A percentile compares a stretch with the other conserved stretches of the same genome.
Conservation (phyloP, 2,113 vertebrate genomes). For the Lota lota region DNA sequence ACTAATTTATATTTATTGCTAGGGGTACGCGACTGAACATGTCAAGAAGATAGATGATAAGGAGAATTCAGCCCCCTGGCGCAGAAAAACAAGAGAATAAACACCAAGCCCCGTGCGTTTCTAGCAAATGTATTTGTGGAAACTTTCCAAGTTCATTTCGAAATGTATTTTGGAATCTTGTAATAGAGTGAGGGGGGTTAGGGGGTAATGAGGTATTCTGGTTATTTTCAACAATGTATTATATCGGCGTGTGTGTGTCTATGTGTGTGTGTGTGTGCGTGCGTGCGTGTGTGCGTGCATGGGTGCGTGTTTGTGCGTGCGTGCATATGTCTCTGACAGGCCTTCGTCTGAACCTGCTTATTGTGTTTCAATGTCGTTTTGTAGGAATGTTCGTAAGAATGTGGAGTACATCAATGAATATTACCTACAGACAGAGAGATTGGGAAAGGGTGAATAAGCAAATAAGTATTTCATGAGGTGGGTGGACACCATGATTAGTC, state of each 20-base stretch:
- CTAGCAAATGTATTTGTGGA: constrained; percentile 18
- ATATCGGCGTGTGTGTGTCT: constrained; percentile 5
- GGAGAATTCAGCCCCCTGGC: not conserved
- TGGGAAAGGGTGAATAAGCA: too few relatives aligned
- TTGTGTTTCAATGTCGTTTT: too few relatives aligned
- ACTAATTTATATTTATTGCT: too few relatives aligned
- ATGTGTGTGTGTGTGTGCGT: constrained; percentile 2
- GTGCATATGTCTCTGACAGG: not conserved
- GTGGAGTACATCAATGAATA: too few relatives aligned
- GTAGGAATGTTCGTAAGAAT: too few relatives aligned
- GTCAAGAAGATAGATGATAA: not conserved
- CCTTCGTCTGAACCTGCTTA: too few relatives aligned
- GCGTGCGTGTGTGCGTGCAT: not conserved
- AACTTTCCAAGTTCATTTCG: not conserved
- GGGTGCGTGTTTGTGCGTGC: not conserved
- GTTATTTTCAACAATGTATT: too few relatives aligned
- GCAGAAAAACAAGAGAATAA: not conserved
- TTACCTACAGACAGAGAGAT: too few relatives aligned
- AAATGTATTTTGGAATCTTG: constrained; percentile 9
- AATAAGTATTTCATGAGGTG: too few relatives aligned
- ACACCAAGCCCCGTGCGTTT: too few relatives aligned
- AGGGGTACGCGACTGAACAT: not conserved
- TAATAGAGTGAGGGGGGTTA: constrained; percentile 14
- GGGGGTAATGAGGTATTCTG: constrained; percentile 23
- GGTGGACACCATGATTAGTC: too few relatives aligned